Percentiles rank a stretch among this genome's conserved stretches.
Conservation (phyloP, 2,888 invertebrate genomes). For the Chymomyza procnemis region DNA sequence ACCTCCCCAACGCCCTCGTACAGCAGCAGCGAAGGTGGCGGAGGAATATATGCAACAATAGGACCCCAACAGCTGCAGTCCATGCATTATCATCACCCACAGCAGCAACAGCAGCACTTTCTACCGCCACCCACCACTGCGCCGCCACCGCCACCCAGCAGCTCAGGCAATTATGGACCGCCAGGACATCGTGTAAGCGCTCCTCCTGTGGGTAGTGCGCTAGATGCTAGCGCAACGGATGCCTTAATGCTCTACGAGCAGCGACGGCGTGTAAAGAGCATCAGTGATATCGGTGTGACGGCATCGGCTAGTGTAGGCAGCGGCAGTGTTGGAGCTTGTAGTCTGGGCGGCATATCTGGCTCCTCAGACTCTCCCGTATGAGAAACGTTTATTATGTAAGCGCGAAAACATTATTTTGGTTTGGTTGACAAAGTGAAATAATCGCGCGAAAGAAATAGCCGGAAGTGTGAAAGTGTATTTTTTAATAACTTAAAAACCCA, state of each 20-base stretch:
- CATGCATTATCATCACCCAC: constrained; percentile 35
- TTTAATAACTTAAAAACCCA: no score
- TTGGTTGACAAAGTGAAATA: not conserved
- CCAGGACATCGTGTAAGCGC: constrained; percentile 77
- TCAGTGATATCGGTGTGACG: constrained; percentile 77
- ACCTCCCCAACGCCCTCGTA: constrained; percentile 79
- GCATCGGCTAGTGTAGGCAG: constrained; percentile 38
- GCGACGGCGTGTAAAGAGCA: constrained; percentile 78
- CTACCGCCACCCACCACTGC: constrained; percentile 76
- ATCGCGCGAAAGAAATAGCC: no score
- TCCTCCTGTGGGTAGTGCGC: constrained; percentile 69
- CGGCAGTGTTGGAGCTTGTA: constrained; percentile 58
- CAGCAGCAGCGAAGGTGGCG: constrained; percentile 78
- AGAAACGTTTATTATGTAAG: constrained; percentile 70
- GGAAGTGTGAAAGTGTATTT: no score
- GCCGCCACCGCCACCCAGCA: constrained; percentile 72
- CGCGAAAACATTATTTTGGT: not conserved
- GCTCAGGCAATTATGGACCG: constrained; percentile 56
- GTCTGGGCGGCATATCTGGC: constrained; percentile 64
- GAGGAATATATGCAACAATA: constrained; percentile 79
- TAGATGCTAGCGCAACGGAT: constrained; percentile 59
- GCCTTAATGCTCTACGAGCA: constrained; percentile 74
- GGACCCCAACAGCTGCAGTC: constrained; percentile 61
- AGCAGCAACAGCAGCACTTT: constrained; percentile 51
- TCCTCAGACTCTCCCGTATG: constrained; percentile 74